These are phyloP conservation scores for Myopa testacea DNA, from an alignment of 2,888 invertebrate genomes.

Conservation along the genomic window DNA sequence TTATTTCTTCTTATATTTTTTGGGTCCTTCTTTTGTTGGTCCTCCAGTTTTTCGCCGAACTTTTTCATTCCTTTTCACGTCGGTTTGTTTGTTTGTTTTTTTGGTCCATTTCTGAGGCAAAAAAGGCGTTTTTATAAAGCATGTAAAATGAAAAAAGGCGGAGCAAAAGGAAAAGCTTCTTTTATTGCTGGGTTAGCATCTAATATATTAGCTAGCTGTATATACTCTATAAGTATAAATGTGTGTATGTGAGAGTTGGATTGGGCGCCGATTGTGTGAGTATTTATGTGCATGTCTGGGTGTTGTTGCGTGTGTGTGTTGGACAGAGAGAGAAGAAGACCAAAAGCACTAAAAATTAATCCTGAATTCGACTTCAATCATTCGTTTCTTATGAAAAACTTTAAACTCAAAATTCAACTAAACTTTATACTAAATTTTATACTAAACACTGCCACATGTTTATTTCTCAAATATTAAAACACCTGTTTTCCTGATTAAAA, in stretches of 20 bases:
- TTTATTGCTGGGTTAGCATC: slow-evolving; percentile 31
- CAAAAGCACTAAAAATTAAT: background rate
- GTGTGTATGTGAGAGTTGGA: background rate
- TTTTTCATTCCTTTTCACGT: background rate
- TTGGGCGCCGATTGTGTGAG: background rate
- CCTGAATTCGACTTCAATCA: background rate
- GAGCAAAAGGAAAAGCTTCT: slow-evolving; percentile 28
- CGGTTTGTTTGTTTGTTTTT: background rate
- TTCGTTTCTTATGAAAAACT: too few relatives aligned
- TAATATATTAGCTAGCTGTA: background rate
- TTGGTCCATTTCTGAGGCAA: background rate
- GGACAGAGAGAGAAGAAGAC: background rate
- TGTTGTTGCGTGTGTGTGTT: slow-evolving; percentile 1
- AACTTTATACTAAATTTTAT: too few relatives aligned
- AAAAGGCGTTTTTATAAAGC: slow-evolving; percentile 26
- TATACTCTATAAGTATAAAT: background rate
- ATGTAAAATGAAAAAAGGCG: slow-evolving; percentile 39
- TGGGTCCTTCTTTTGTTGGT: background rate
- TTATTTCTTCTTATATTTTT: background rate
- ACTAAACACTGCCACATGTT: too few relatives aligned
- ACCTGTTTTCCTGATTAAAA: too few relatives aligned
- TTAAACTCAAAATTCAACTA: too few relatives aligned
- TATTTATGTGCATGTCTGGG: background rate
- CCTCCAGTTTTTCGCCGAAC: background rate
- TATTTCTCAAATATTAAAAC: too few relatives aligned